phyloP scores from a whole-genome alignment of 2,888 invertebrate genomes.

The Hoplodrina ambigua region DNA sequence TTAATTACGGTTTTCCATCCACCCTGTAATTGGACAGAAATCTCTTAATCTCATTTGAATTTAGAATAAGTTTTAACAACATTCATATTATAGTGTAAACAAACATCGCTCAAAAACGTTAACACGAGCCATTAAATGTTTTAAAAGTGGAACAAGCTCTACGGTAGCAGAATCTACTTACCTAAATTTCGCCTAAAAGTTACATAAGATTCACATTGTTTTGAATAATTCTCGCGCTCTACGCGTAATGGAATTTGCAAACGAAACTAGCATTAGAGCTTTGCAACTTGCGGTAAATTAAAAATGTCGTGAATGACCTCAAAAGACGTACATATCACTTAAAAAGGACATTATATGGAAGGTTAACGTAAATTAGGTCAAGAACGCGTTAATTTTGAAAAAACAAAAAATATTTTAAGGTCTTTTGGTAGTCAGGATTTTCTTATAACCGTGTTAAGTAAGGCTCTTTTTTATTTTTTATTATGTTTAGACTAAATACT shows the following conservation, averaged over 20 bases:
- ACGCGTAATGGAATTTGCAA: conserved; percentile 52
- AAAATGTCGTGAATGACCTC: conserved; percentile 3
- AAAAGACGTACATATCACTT: background rate
- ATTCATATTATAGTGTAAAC: too few species aligned
- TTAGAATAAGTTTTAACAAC: too few species aligned
- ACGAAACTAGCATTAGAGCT: conserved; percentile 50
- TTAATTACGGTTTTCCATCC: too few species aligned
- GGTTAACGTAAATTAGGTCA: conserved; percentile 31
- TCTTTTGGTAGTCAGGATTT: too few species aligned
- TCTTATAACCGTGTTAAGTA: too few species aligned
- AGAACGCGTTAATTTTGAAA: conserved; percentile 21
- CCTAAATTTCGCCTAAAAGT: conserved; percentile 42
- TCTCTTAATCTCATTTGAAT: too few species aligned
- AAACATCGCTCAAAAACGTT: background rate
- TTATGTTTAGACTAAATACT: too few species aligned
- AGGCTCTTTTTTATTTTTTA: too few species aligned
- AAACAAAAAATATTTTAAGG: background rate
- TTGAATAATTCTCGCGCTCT: conserved; percentile 40
- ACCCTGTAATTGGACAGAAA: too few species aligned
- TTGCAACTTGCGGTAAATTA: conserved; percentile 5
- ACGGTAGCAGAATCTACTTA: conserved; percentile 60
- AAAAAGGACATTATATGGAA: conserved; percentile 14
- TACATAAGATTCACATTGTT: conserved; percentile 58
- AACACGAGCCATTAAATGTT: conserved; percentile 1
- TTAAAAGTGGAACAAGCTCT: conserved; percentile 51